Evolutionary conservation across 2,797 vertebrate genomes (phyloP), one percentile per base, ranked within the genome.

Genomic region (Cyprinella venusta): DNA sequence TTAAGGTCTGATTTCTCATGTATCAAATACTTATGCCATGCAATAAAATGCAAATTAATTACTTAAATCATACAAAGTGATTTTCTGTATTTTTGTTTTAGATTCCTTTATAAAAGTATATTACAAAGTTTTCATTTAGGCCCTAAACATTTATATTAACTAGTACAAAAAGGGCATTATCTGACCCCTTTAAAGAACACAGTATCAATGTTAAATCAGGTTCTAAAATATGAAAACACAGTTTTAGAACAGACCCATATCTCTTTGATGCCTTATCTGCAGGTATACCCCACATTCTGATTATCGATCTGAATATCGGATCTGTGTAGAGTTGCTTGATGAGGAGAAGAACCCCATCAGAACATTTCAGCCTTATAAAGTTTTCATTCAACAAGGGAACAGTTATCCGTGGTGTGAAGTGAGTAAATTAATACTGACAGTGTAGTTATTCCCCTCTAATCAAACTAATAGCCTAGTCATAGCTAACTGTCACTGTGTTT

Each of bases 241-340:
- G 7, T 69, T 42, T 68, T 8, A 42, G 38, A 45, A 70, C 42
- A 71, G 13, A 69, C 3, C 6, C n/a, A 45, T 13, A 61, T 26
- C 19, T 42, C 3, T 76, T 9, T 16, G 18, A 56, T 76, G 15
- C 30, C 77, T 77, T 26, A 42, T 77, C 24, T 33, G 6, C 80
- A 98, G 97, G 97, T 98, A 95, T 0, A 94, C 96, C 0, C 94
- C 96, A 33, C 93, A 95, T 13, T 88, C 65, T 3, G 96, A 97
- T 85, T 97, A 96, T 4, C 95, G 96, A 30, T 93, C 94, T 67
- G 15, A 78, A 38, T 99, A 98, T 8, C 24, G 86, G 9, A 89
- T 99, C 18, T 40, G 6, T 0, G 96, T 98, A 1, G 87, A 91
- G 83, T 90, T 99, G 89, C 90, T 96, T 16, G 92, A 95, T 0